Evolutionary conservation across 2,113 vertebrate genomes (phyloP).

Genomic region (Chaetops frenatus): DNA sequence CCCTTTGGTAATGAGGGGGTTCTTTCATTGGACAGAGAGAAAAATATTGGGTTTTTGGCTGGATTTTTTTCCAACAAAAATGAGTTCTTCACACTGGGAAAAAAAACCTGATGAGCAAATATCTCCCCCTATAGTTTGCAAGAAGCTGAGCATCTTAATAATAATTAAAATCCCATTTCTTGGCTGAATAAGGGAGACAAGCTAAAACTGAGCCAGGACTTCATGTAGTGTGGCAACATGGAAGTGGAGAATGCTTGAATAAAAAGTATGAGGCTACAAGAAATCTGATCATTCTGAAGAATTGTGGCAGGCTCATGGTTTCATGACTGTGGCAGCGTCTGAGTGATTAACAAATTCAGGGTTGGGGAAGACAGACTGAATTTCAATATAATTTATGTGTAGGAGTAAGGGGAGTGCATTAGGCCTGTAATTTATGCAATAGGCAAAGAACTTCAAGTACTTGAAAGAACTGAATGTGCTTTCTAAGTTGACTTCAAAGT

Average conservation of each 20-base stretch:
- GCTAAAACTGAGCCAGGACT: neutral
- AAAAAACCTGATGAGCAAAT: neutral
- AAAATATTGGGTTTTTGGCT: neutral
- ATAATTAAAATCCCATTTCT: neutral
- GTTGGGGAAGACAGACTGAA: neutral
- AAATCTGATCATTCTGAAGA: neutral
- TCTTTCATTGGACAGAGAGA: neutral
- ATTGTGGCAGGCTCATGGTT: neutral
- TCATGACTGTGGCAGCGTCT: neutral
- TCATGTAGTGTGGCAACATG: neutral
- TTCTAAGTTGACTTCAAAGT: neutral
- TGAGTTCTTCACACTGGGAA: neutral
- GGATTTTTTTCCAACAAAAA: neutral
- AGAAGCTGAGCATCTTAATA: neutral
- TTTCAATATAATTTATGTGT: neutral
- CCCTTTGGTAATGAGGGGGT: fast-evolving
- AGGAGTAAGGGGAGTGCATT: neutral
- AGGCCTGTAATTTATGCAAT: neutral
- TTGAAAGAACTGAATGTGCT: neutral
- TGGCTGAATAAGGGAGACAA: neutral
- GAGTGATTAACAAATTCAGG: neutral
- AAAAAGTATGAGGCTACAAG: neutral
- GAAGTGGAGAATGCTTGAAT: neutral
- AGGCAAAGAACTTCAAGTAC: neutral
- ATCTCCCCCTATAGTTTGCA: constrained; percentile 7